A percentile compares a stretch with the other conserved stretches of the same genome.
phyloP scores from a whole-genome alignment of 2,797 vertebrate genomes.

The Poeciliopsis gracilis region DNA sequence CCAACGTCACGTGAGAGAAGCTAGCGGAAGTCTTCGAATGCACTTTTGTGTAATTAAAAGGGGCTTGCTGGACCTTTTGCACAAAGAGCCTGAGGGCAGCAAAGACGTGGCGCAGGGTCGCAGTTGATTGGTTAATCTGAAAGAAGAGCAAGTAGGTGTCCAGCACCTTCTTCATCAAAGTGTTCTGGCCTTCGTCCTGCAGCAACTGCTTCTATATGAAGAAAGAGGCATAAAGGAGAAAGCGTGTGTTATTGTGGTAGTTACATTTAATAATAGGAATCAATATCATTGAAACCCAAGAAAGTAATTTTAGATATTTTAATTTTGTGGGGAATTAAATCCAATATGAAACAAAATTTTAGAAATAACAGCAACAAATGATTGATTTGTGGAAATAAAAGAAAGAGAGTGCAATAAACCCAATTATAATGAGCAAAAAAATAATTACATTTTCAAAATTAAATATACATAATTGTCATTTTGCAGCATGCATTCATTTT shows the following conservation, averaged over 20 bases:
- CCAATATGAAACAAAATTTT: neutral
- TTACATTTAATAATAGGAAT: neutral
- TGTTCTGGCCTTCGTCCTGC: constrained; percentile 93
- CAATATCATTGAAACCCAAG: neutral
- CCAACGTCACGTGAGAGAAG: neutral
- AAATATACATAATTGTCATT: neutral
- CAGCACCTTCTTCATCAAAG: constrained; percentile 96
- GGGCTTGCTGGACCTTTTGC: constrained; percentile 84
- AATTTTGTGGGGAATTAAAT: neutral
- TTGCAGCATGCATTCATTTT: neutral
- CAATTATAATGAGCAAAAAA: neutral
- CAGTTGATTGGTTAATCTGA: constrained; percentile 96
- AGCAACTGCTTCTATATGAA: constrained; percentile 88
- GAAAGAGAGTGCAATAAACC: neutral
- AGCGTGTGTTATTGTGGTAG: constrained; percentile 2
- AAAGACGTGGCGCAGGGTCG: constrained; percentile 91
- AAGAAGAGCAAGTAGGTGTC: constrained; percentile 97
- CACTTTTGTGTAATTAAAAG: neutral
- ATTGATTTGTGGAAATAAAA: too few relatives aligned
- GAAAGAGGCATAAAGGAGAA: neutral
- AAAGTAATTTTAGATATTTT: neutral
- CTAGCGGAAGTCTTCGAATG: neutral
- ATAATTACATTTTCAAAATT: neutral
- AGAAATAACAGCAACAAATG: neutral
- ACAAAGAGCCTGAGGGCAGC: constrained; percentile 94